Conservation (phyloP, 2,888 invertebrate genomes). For the Hirtodrosophila alboralis region DNA sequence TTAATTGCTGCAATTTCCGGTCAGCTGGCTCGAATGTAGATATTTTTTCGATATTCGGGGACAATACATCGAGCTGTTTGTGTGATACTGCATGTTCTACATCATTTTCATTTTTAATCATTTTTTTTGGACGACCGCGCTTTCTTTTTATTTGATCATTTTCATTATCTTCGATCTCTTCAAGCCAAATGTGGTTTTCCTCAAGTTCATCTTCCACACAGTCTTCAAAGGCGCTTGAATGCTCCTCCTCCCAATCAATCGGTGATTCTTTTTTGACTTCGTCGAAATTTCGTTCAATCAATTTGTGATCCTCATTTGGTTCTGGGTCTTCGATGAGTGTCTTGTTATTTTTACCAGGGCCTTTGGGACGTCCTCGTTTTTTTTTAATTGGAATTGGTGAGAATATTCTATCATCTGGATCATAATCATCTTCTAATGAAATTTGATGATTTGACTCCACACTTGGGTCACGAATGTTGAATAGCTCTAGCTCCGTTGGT, state of each 20-base stretch:
- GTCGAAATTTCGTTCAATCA: no score
- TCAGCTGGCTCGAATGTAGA: not conserved
- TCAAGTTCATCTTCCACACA: not conserved
- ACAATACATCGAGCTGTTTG: not conserved
- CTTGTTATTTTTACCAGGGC: not conserved
- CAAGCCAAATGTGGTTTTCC: slow-evolving; percentile 24
- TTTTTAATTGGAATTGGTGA: not conserved
- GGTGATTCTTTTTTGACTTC: slow-evolving; percentile 4
- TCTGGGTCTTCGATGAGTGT: not conserved
- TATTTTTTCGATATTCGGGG: not conserved
- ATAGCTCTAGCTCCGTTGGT: not conserved
- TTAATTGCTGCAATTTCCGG: not conserved
- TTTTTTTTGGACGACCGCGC: slow-evolving; percentile 22
- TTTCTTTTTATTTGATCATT: slow-evolving; percentile 21
- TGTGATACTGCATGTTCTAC: not conserved
- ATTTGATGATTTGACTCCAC: no score
- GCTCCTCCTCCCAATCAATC: not conserved
- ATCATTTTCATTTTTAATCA: not conserved
- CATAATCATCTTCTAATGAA: not conserved
- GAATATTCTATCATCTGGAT: not conserved
- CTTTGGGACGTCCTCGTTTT: slow-evolving; percentile 33
- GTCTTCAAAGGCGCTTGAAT: not conserved
- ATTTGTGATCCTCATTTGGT: not conserved
- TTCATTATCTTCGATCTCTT: slow-evolving; percentile 2
- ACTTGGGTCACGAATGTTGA: not conserved